Percentiles rank a stretch among this genome's conserved stretches.
Conservation (phyloP, 1,140 invertebrate genomes). For the Euschistus heros region DNA sequence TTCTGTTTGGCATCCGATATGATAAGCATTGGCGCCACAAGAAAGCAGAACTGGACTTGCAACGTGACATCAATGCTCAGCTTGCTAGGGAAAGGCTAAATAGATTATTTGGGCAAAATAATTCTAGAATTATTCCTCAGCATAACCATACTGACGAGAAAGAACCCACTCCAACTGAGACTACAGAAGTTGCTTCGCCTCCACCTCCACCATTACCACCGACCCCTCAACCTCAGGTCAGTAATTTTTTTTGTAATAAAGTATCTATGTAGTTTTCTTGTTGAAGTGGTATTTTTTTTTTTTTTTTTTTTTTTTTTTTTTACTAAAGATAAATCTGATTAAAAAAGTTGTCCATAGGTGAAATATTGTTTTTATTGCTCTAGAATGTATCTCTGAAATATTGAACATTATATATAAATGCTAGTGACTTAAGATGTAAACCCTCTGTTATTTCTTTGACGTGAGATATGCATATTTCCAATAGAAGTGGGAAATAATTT, state of each 20-base stretch:
- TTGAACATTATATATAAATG: too few species aligned
- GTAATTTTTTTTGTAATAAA: neutral
- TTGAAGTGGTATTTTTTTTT: neutral
- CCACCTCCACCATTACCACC: neutral
- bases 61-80: conserved; percentile 26
- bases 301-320: neutral
- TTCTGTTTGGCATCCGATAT: conserved; percentile 49
- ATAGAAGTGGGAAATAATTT: too few species aligned
- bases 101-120: conserved; percentile 16
- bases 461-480: too few species aligned
- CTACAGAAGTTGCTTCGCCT: neutral
- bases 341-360: too few species aligned
- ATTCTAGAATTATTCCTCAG: conserved; percentile 19
- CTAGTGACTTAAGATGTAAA: too few species aligned
- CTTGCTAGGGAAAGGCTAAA: conserved; percentile 25
- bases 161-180: conserved; percentile 18
- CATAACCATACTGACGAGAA: conserved; percentile 12
- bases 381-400: too few species aligned
- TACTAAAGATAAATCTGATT: too few species aligned
- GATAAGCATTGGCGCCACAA: conserved; percentile 47
- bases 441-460: too few species aligned
- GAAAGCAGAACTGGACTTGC: conserved; percentile 38
- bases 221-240: neutral
- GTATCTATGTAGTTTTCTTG: neutral
- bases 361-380: too few species aligned